These are phyloP conservation scores for Synodontis membranacea DNA, from an alignment of 2,113 vertebrate species.

Conservation along the genomic window DNA sequence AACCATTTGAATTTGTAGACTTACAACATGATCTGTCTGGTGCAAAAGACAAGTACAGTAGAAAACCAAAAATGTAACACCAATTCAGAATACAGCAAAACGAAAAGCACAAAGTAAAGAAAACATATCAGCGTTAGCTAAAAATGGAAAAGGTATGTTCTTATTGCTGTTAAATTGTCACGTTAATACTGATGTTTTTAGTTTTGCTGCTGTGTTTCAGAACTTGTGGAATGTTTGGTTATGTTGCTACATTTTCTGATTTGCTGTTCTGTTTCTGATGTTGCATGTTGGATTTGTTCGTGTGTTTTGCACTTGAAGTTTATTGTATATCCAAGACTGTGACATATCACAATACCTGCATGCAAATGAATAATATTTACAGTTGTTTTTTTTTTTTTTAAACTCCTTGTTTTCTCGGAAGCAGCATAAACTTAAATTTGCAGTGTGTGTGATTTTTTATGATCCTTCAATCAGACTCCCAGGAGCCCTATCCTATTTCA, in stretches of 20 bases:
- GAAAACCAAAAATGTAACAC: not conserved
- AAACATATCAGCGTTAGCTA: not conserved
- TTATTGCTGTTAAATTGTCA: not conserved
- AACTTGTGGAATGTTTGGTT: not conserved
- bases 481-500: slow-evolving; percentile 16
- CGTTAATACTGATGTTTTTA: not conserved
- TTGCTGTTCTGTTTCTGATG: not conserved
- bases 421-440: slow-evolving; percentile 1
- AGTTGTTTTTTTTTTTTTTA: not conserved
- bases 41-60: not conserved
- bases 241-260: not conserved
- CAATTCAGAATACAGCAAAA: not conserved
- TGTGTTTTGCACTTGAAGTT: not conserved
- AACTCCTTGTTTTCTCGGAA: not conserved
- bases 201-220: not conserved
- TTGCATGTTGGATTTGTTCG: not conserved
- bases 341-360: not conserved
- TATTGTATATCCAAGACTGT: not conserved
- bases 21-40: not conserved
- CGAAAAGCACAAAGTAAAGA: not conserved
- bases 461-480: not conserved
- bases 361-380: not conserved
- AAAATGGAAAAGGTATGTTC: not conserved
- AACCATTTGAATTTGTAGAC: not conserved
- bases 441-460: not conserved